Evolutionary conservation across 2,888 invertebrate genomes (phyloP).

Genomic region (Romanomermis culicivorax): DNA sequence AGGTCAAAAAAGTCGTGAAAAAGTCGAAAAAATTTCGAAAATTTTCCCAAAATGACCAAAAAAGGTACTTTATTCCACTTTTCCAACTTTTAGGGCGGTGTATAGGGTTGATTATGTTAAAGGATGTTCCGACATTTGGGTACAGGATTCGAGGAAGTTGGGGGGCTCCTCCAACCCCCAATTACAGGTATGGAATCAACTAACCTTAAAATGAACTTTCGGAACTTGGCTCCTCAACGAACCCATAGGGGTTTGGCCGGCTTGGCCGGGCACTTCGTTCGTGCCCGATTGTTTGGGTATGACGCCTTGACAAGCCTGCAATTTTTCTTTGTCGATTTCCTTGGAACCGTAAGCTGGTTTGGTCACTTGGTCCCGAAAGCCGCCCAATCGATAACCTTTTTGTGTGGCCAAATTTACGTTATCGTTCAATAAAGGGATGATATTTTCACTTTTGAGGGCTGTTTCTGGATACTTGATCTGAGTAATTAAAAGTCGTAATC

Average conservation of each 20-base stretch:
- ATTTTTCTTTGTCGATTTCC: constrained; percentile 7
- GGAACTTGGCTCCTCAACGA: constrained; percentile 6
- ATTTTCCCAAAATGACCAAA: too few species aligned
- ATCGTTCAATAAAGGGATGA: constrained; percentile 8
- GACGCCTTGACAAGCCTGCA: background rate
- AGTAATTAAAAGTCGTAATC: too few species aligned
- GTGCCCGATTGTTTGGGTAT: constrained; percentile 9
- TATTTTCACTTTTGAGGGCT: constrained; percentile 4
- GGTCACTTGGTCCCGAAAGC: constrained; percentile 1
- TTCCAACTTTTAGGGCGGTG: too few species aligned
- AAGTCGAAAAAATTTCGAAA: too few species aligned
- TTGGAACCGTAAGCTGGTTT: background rate
- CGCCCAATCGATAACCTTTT: constrained; percentile 8
- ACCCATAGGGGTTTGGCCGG: constrained; percentile 9
- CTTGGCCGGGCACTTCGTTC: constrained; percentile 3
- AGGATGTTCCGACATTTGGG: too few species aligned
- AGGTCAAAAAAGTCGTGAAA: too few species aligned
- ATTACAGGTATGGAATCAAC: too few species aligned
- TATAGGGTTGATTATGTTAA: too few species aligned
- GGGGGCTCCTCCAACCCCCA: too few species aligned
- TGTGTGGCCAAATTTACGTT: constrained; percentile 6
- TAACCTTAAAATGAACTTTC: background rate
- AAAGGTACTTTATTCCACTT: too few species aligned
- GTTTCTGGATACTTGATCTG: too few species aligned
- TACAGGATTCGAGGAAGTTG: too few species aligned